These are phyloP conservation scores for Chrysochloris asiatica DNA, from an alignment of 2,113 vertebrate genomes.

Conservation along the genomic window DNA sequence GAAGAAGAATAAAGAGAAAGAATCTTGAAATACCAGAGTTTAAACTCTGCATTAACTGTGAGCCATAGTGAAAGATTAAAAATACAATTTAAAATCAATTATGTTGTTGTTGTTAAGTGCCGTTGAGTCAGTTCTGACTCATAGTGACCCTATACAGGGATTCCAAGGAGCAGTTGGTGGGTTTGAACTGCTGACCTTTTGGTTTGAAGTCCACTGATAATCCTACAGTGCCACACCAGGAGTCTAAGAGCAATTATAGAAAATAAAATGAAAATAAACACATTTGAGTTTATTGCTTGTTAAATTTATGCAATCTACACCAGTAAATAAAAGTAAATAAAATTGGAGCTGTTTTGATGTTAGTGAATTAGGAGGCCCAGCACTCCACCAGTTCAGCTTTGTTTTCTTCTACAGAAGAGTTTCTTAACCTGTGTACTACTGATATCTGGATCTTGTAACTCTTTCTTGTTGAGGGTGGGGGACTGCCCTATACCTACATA, in stretches of 20 bases:
- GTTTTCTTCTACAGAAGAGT: accelerated
- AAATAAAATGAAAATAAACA: not conserved
- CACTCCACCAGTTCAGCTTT: not conserved
- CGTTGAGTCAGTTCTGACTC: too few species aligned
- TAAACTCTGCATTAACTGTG: not conserved
- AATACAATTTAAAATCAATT: not conserved
- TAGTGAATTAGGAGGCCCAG: too few species aligned
- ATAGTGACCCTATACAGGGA: too few species aligned
- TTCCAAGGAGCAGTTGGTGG: too few species aligned
- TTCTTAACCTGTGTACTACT: not conserved
- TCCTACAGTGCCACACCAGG: too few species aligned
- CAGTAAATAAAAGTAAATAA: too few species aligned
- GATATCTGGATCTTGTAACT: too few species aligned
- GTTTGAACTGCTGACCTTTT: too few species aligned
- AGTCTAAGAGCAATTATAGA: too few species aligned
- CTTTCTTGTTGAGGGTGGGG: accelerated
- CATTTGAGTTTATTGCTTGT: not conserved
- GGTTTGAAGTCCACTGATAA: too few species aligned
- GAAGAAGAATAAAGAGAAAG: not conserved
- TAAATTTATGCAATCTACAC: not conserved
- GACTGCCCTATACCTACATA: accelerated
- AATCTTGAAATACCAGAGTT: not conserved
- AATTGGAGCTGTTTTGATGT: too few species aligned
- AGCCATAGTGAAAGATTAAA: not conserved
- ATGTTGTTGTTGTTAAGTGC: too few species aligned